Base-by-base conservation (phyloP, 1,140 invertebrate species). In the Apis dorsata region DNA sequence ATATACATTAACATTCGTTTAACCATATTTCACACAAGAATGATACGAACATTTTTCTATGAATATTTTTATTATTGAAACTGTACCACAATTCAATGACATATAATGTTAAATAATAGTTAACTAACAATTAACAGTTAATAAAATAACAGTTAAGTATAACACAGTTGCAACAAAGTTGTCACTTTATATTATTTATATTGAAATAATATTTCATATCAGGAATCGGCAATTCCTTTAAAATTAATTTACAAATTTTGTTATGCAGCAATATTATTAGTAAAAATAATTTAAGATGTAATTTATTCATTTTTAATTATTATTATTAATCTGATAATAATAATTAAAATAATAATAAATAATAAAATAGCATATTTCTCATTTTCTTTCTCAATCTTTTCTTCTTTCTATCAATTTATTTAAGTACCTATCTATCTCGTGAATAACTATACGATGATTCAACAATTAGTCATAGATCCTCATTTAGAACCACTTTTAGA, bases 401-500 rank as follows among this genome's bases (percentile, higher is more conserved):
- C 4, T 24, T 10, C 17, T 21, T 21, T 62, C 9, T 60, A 19
- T 60, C 34, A 34, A 34, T 34, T 34, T 34, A 34, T 34, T 34
- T 34, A 34, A 34, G 3, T 34, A 24, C 24, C 11, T 70, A 5
- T 49, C 12, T 70, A 24, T n/a, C 49, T n/a, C 11, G 21, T n/a
- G 4, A 1, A 69, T 44, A 49, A 10, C 60, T 34, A 55, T 69
- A 76, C 85, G 80, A 87, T 76, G 75, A 74, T 87, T 90, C 70
- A 74, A 68, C 53, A 62, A 60, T 83, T 86, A 66, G 63, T 72
- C 84, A 79, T 81, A 63, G 76, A 88, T 90, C 59, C 87, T 91
- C 89, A 87, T 91, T 89, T n/a, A n/a, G n/a, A 91, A 89, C 86
- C 72, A 80, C 84, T 90, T 79, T 90, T 86, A 90, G 84, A 83